Base-by-base conservation (phyloP, 1,140 invertebrate genomes). In the Euwallacea fornicatus region DNA sequence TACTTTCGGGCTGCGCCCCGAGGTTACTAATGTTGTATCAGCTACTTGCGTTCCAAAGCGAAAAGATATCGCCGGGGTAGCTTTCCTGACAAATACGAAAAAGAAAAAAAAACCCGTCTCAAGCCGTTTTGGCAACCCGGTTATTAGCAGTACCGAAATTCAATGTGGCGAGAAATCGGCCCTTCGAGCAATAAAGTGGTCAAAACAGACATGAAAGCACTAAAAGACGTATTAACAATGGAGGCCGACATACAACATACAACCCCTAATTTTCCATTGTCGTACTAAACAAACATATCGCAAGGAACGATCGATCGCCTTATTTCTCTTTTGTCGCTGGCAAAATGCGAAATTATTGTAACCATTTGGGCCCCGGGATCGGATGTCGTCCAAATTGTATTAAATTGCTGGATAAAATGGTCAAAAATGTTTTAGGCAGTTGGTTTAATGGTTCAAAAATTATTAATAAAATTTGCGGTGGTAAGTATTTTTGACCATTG, bases 241-340 rank as follows among this genome's bases (percentile, higher is more conserved):
- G 53, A 55, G 53, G 53, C 58, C 21, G 33, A 42, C 21, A 42
- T 13, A 16, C 16, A 42, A 33, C 10, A 9, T 21, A 11, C 41
- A 64, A 64, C 62, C 62, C 62, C 62, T 64, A 64, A 64, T 64
- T 64, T 64, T 10, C 62, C 62, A 64, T 64, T 64, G 62, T 64
- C 62, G 41, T 9, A 16, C 62, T 53, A 64, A 64, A 64, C 62
- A 64, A 64, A 64, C 62, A 64, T 64, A 64, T 64, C 62, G 21
- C 21, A 64, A 64, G 44, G 11, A 64, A 64, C 47, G 62, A 64
- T 64, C 62, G 62, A n/a, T 15, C 15, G 11, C 7, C 41, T 53
- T 53, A 33, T 11, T 47, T 41, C 21, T 13, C 62, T 64, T 64
- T 64, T 64, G 62, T 64, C 8, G 10, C 7, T 7, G 16, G 21